Evolutionary conservation across 2,888 invertebrate genomes (phyloP).

Genomic region (Orgyia antiqua): DNA sequence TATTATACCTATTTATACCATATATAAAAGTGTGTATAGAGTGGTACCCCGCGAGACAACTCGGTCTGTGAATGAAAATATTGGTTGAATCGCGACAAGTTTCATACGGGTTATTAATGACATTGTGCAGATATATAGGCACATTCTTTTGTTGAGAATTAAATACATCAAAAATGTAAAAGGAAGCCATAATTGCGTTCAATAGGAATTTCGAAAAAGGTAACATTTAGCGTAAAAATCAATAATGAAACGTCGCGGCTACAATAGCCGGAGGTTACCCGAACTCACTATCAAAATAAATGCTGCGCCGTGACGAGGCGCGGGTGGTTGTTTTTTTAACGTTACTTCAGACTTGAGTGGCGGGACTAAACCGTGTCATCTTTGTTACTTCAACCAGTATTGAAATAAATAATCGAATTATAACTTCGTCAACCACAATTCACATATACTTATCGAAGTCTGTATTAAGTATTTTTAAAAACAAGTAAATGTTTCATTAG

Average conservation of each 20-base stretch:
- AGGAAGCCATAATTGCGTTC: conserved; percentile 67
- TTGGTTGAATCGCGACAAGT: conserved; percentile 59
- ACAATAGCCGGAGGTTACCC: conserved; percentile 69
- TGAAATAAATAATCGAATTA: conserved; percentile 14
- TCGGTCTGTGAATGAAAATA: conserved; percentile 20
- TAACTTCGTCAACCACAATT: neutral
- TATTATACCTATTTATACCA: conserved; percentile 2
- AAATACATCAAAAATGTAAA: conserved; percentile 61
- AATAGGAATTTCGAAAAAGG: conserved; percentile 62
- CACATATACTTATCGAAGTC: no score
- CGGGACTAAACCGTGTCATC: conserved; percentile 45
- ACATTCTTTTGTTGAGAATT: conserved; percentile 53
- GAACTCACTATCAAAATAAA: conserved; percentile 72
- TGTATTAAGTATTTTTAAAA: no score
- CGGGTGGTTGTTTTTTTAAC: conserved; percentile 69
- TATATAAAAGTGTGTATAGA: neutral
- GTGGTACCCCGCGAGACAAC: conserved; percentile 7
- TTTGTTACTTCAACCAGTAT: conserved; percentile 24
- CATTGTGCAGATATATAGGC: conserved; percentile 46
- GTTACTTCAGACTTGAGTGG: conserved; percentile 48
- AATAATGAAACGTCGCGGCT: conserved; percentile 65
- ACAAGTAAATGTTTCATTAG: no score
- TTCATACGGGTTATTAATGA: conserved; percentile 72
- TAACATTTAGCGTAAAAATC: conserved; percentile 76
- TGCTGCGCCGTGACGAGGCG: conserved; percentile 62